Conservation (phyloP, 2,888 invertebrate species). For the Hypomecis atomaria region DNA sequence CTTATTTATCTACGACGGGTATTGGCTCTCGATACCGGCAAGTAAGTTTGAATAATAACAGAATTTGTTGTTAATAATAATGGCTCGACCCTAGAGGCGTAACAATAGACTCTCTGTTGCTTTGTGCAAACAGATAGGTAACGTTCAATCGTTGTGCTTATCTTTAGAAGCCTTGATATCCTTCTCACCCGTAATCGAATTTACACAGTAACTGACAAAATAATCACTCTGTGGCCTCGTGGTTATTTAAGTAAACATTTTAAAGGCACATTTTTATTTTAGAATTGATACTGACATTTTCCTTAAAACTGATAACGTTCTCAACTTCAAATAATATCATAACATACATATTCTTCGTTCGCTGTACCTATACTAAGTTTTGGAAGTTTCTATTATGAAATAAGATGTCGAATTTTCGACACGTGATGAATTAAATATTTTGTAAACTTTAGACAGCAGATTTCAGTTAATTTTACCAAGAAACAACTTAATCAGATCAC, state of each 20-base stretch:
- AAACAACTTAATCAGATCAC: too few species aligned
- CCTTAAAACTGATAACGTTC: conserved; percentile 3
- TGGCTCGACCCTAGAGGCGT: conserved; percentile 66
- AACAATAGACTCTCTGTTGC: conserved; percentile 78
- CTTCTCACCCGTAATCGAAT: conserved; percentile 52
- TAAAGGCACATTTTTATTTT: conserved; percentile 31
- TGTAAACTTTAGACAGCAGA: too few species aligned
- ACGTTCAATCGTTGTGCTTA: conserved; percentile 70
- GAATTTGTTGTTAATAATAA: conserved; percentile 73
- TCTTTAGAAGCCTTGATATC: conserved; percentile 59
- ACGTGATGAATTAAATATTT: too few species aligned
- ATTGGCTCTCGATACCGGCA: conserved; percentile 59
- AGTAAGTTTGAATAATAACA: conserved; percentile 75
- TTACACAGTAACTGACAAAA: conserved; percentile 58
- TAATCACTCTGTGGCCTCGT: conserved; percentile 54
- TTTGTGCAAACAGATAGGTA: conserved; percentile 80
- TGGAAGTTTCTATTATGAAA: too few species aligned
- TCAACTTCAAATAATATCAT: not conserved
- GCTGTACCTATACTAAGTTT: too few species aligned
- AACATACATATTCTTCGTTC: not conserved
- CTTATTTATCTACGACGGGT: conserved; percentile 61
- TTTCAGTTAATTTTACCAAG: too few species aligned
- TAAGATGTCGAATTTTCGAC: too few species aligned
- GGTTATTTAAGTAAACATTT: conserved; percentile 50
- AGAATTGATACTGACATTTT: conserved; percentile 24